A percentile compares a stretch with the other conserved stretches of the same genome.
phyloP scores from a whole-genome alignment of 2,888 invertebrate species.

The Pherbina coryleti region DNA sequence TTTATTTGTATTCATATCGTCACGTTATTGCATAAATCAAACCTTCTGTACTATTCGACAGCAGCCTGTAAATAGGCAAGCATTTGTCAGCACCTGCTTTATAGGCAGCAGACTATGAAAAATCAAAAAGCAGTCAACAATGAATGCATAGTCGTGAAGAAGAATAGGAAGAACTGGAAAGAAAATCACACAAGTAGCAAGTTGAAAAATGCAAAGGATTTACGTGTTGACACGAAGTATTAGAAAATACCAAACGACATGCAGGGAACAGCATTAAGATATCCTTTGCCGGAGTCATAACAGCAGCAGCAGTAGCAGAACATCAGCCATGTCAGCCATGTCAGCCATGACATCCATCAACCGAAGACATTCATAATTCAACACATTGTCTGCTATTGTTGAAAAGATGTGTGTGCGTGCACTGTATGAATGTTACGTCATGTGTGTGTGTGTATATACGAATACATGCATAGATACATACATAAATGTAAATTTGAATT shows the following conservation, averaged over 20 bases:
- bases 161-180: not conserved
- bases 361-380: conserved; percentile 22
- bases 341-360: conserved; percentile 7
- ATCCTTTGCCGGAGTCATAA: not conserved
- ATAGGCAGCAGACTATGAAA: not conserved
- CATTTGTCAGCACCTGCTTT: not conserved
- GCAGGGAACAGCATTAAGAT: not conserved
- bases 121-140: not conserved
- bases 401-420: not conserved
- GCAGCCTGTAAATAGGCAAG: not conserved
- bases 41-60: not conserved
- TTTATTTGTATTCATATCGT: too few species aligned
- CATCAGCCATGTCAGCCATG: not conserved
- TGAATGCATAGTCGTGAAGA: not conserved
- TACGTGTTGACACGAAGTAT: not conserved
- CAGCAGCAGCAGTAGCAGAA: not conserved
- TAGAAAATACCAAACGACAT: not conserved
- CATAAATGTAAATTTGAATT: not conserved
- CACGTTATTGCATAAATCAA: not conserved
- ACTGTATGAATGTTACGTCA: not conserved
- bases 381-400: not conserved
- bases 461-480: not conserved
- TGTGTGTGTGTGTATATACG: not conserved
- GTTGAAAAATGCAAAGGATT: not conserved
- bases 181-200: not conserved